These are phyloP conservation scores for Coelogynopora nodosa DNA, from an alignment of 2,888 invertebrate species.

Conservation along the genomic window DNA sequence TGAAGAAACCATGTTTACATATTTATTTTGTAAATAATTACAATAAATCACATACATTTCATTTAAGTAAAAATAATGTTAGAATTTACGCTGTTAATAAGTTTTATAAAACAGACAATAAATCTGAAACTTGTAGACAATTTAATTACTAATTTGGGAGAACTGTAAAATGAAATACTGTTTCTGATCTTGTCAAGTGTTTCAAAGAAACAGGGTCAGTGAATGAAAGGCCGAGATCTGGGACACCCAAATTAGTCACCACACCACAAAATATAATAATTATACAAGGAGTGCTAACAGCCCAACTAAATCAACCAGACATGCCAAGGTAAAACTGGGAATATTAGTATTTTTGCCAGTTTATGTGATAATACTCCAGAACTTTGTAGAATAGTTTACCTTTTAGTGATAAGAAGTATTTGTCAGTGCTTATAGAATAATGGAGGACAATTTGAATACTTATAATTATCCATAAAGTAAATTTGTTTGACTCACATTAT, in stretches of 20 bases:
- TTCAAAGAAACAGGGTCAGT: conserved; percentile 9
- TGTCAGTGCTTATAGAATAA: too few relatives aligned
- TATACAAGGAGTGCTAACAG: neutral
- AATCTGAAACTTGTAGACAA: conserved; percentile 3
- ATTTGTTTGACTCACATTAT: too few relatives aligned
- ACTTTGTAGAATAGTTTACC: too few relatives aligned
- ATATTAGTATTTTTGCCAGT: too few relatives aligned
- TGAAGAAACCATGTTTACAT: too few relatives aligned
- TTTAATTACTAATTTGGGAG: conserved; percentile 7
- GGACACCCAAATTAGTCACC: neutral
- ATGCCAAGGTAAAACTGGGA: neutral
- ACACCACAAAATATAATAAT: neutral
- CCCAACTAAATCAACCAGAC: conserved; percentile 24
- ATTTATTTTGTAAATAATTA: too few relatives aligned
- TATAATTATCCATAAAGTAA: too few relatives aligned
- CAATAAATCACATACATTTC: too few relatives aligned
- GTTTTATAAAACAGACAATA: neutral
- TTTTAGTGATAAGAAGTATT: too few relatives aligned
- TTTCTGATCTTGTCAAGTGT: neutral
- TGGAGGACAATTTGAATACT: too few relatives aligned
- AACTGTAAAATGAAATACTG: neutral
- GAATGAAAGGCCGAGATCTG: conserved; percentile 13
- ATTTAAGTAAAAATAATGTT: too few relatives aligned
- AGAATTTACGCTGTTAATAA: neutral
- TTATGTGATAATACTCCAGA: too few relatives aligned